A percentile compares a stretch with the other conserved stretches of the same genome.
These are phyloP conservation scores for Prinia subflava DNA, from an alignment of 2,113 vertebrate genomes.

Conservation along the genomic window DNA sequence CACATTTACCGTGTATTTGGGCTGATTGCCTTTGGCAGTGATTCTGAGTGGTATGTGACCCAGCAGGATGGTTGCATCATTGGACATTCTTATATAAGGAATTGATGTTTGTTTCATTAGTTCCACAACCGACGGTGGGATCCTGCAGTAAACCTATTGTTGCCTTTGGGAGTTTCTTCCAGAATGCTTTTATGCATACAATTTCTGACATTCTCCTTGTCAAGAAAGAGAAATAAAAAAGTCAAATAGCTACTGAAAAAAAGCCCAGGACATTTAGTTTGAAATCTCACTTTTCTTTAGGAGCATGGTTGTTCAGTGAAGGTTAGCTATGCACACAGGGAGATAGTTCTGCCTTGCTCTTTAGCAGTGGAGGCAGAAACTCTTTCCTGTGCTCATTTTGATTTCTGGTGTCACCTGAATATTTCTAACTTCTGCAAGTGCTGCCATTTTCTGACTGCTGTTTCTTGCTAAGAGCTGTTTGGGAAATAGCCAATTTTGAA, in stretches of 20 bases:
- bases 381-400: background rate
- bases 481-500: background rate
- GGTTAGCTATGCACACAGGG: background rate
- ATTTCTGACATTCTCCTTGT: background rate
- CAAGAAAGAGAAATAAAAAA: background rate
- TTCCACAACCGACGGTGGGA: fast-evolving
- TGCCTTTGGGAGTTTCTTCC: background rate
- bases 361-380: background rate
- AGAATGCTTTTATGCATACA: background rate
- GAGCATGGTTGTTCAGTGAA: background rate
- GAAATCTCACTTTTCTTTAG: background rate
- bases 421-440: background rate
- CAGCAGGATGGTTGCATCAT: background rate
- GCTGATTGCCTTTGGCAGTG: background rate
- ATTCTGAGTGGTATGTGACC: background rate
- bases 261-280: background rate
- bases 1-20: background rate
- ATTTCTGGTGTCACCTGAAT: background rate
- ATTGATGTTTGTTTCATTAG: background rate
- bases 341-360: background rate
- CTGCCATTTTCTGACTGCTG: background rate
- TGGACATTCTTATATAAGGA: background rate
- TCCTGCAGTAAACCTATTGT: background rate
- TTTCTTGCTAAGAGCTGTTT: background rate
- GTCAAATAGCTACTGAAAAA: background rate